These are phyloP conservation scores for Lacerta bilineata DNA, from an alignment of 2,797 vertebrate species.

Conservation along the genomic window DNA sequence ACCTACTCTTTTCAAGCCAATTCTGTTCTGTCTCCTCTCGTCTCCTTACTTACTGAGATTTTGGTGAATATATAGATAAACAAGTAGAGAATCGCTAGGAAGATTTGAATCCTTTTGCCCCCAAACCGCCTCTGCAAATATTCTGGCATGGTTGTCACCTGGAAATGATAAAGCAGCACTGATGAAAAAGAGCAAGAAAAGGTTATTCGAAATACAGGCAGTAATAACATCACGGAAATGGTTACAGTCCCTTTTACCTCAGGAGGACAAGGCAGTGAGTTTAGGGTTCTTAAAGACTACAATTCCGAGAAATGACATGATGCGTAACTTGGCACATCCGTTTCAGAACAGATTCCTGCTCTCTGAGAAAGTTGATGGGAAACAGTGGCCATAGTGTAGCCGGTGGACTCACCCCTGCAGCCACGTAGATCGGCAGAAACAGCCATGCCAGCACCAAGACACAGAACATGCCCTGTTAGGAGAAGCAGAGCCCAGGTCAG, in stretches of 20 bases:
- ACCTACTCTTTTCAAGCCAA: background rate
- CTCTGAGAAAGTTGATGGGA: background rate
- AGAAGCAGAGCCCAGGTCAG: background rate
- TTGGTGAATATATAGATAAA: slow-evolving; percentile 99
- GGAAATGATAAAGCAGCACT: rapidly evolving
- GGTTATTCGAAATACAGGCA: background rate
- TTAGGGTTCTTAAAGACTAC: too few species aligned
- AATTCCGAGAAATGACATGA: too few species aligned
- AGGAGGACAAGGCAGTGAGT: too few species aligned
- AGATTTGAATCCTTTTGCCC: slow-evolving; percentile 90
- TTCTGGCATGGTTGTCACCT: slow-evolving; percentile 98
- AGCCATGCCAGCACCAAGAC: slow-evolving; percentile 93
- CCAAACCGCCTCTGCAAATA: slow-evolving; percentile 91
- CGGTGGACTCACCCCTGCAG: slow-evolving; percentile 87
- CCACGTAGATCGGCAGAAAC: slow-evolving; percentile 95
- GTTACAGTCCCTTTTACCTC: too few species aligned
- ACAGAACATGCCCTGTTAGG: slow-evolving; percentile 88
- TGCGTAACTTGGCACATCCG: background rate
- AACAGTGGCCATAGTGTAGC: background rate
- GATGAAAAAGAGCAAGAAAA: background rate
- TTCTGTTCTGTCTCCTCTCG: background rate
- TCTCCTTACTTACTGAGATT: slow-evolving; percentile 89
- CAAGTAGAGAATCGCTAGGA: slow-evolving; percentile 90
- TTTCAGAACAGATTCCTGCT: background rate
- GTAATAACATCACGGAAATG: too few species aligned